Percentiles rank a stretch among this genome's conserved stretches.
Conservation (phyloP, 2,113 vertebrate species). For the Python bivittatus region DNA sequence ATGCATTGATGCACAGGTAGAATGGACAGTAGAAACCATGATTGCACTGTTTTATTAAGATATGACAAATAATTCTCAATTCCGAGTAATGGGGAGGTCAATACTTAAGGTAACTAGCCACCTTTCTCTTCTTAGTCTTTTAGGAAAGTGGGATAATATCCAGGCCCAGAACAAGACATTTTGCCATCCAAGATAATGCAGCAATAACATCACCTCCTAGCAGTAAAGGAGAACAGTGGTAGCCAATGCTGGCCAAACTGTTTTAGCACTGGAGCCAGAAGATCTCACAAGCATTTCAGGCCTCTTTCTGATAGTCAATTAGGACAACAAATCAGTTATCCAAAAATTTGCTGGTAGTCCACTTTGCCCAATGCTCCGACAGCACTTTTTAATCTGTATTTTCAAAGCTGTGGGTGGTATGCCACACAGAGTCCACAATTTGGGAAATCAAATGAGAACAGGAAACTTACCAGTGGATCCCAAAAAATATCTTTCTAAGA, state of each 20-base stretch:
- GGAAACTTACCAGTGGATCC: constrained; percentile 82
- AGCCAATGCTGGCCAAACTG: background rate
- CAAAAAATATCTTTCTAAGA: constrained; percentile 87
- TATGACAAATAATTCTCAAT: background rate
- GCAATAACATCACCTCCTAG: background rate
- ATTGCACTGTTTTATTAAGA: background rate
- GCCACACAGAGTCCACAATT: no score
- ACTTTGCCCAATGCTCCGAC: background rate
- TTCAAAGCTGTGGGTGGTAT: background rate
- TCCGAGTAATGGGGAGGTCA: background rate
- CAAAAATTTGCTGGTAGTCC: background rate
- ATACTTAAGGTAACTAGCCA: background rate
- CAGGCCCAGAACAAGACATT: background rate
- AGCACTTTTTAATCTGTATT: background rate
- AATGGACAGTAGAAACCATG: background rate
- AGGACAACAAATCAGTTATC: background rate
- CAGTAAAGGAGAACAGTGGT: background rate
- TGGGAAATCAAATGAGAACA: accelerated
- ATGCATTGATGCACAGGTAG: background rate
- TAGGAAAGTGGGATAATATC: background rate
- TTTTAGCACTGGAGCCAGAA: background rate
- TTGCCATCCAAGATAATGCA: background rate
- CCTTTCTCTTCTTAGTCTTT: background rate
- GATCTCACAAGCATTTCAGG: background rate
- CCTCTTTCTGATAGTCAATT: background rate